These are phyloP conservation scores for Julus scanicus DNA, from an alignment of 2,888 invertebrate genomes.

Conservation along the genomic window DNA sequence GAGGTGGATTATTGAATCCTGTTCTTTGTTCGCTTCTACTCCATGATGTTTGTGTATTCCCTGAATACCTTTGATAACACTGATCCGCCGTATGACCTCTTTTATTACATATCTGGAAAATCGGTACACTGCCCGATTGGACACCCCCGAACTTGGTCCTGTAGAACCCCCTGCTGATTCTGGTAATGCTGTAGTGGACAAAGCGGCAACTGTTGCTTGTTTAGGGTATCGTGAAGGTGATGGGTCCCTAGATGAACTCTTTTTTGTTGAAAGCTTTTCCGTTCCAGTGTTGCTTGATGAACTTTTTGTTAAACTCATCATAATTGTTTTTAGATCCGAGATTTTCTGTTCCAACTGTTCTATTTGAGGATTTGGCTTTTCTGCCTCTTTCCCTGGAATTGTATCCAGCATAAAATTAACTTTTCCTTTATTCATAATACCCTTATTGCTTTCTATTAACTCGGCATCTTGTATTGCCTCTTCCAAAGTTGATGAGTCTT, in stretches of 20 bases:
- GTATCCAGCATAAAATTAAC: background rate
- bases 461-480: background rate
- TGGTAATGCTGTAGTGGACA: too few relatives aligned
- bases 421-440: background rate
- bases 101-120: background rate
- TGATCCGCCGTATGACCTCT: background rate
- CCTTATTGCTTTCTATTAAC: background rate
- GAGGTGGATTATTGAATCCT: too few relatives aligned
- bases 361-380: background rate
- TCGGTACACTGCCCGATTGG: too few relatives aligned
- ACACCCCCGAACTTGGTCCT: too few relatives aligned
- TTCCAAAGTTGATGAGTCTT: background rate
- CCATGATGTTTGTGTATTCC: background rate
- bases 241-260: too few relatives aligned
- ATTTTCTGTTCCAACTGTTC: background rate
- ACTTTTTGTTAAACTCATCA: background rate
- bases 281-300: background rate
- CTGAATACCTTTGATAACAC: background rate
- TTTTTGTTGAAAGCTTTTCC: background rate
- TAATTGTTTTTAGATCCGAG: too few relatives aligned
- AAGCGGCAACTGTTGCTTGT: too few relatives aligned
- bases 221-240: too few relatives aligned
- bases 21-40: too few relatives aligned
- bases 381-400: background rate
- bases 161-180: background rate